Evolutionary conservation across 1,140 invertebrate species (phyloP), one percentile per base, ranked within the genome.

Genomic region (Drosophila aff.): DNA sequence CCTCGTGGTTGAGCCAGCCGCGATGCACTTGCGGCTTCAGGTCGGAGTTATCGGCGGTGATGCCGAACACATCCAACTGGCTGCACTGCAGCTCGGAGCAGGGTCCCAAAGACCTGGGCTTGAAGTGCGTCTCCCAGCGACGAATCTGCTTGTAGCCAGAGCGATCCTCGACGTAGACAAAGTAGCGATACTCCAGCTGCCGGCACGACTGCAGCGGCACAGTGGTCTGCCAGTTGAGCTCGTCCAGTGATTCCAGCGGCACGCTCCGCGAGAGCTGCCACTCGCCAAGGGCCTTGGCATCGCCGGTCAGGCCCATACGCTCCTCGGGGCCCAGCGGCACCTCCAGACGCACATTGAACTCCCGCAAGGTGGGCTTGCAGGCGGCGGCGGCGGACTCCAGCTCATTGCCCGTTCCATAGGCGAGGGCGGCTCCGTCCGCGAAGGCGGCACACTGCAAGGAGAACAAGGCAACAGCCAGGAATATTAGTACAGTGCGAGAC

Each of bases 1-100:
- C 96, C 92, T 97, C 96, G 76, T 96, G 94, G 13, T 95, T 97
- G 1, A 98, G 91, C 97, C 97, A 98, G 1, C 97, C 97, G 47
- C 95, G 94, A 82, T 97, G 95, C 8, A 96, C 93, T 72, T 94
- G 94, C 21, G 93, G 93, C 40, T 93, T 73, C 9, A 74, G 92
- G 13, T 94, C 94, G 1, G 49, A 38, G 2, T 64, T 71, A 18
- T 71, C 68, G 2, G 49, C 49, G 49, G 69, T 66, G 16, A 81
- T 41, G 78, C 95, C 95, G 87, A 95, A 94, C 62, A 93, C 94
- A 31, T 96, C 91, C 65, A 87, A 44, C 8, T 78, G 78, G 47
- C 74, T 76, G 68, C 73, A 77, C 18, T 90, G 68, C n/a, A 79
- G 49, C 41, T 80, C 75, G 7, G 62, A 16, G 31, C 76, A 65